A percentile compares a stretch with the other conserved stretches of the same genome.
Evolutionary conservation across 2,113 vertebrate genomes (phyloP).

Genomic region (Phylloscopus trochilus): DNA sequence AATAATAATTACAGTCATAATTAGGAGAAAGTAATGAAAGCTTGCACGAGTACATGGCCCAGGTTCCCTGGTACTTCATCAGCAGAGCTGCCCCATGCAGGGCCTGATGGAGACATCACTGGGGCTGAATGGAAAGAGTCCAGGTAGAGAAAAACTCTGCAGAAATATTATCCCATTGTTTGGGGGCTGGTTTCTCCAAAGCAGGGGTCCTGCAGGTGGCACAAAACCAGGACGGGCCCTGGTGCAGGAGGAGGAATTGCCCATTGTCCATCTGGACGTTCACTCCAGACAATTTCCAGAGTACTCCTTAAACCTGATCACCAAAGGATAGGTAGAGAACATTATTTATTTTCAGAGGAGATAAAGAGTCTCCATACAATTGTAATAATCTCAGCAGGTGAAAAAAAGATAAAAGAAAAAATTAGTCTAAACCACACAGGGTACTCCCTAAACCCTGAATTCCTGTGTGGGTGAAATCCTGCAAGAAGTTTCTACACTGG

Average conservation of each 20-base stretch:
- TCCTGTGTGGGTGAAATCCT: neutral
- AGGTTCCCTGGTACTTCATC: neutral
- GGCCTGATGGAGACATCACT: fast-evolving
- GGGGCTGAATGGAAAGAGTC: neutral
- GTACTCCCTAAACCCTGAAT: neutral
- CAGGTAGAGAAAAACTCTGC: neutral
- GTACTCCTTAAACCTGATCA: neutral
- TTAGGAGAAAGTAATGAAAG: neutral
- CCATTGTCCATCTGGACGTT: fast-evolving
- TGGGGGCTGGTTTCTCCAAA: too few relatives aligned
- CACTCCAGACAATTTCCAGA: neutral
- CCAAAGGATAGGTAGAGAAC: neutral
- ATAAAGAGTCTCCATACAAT: neutral
- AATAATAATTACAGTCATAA: neutral
- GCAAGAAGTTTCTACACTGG: fast-evolving
- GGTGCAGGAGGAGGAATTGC: fast-evolving
- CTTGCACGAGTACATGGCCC: neutral
- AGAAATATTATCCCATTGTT: neutral
- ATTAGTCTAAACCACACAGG: neutral
- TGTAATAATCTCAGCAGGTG: neutral
- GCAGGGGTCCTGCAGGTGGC: neutral
- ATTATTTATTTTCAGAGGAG: neutral
- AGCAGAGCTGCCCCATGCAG: fast-evolving
- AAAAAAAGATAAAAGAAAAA: neutral
- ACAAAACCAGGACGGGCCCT: fast-evolving